Conservation (phyloP, 2,797 vertebrate genomes). For the Hyperoplus lanceolatus region DNA sequence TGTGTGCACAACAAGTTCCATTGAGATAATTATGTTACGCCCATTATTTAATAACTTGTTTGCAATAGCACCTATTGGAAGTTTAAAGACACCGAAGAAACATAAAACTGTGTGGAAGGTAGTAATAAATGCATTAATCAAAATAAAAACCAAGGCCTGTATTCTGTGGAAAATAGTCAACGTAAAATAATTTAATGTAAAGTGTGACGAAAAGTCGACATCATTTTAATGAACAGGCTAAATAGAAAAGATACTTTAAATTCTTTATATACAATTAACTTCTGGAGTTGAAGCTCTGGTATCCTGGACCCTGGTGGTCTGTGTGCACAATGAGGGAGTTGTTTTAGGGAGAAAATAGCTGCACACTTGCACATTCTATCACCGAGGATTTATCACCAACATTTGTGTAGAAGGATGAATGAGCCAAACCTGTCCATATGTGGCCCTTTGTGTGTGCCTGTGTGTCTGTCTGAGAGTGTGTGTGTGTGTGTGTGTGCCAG, state of each 20-base stretch:
- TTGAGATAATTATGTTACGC: too few relatives aligned
- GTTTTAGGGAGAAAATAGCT: slow-evolving; percentile 77
- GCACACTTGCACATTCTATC: slow-evolving; percentile 80
- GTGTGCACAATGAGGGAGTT: slow-evolving; percentile 66
- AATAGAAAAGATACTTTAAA: slow-evolving; percentile 11
- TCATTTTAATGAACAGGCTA: neutral
- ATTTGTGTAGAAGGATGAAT: slow-evolving; percentile 80
- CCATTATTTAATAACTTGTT: too few relatives aligned
- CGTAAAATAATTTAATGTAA: too few relatives aligned
- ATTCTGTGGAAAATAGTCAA: neutral
- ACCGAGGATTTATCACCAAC: slow-evolving; percentile 83
- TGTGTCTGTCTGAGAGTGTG: slow-evolving; percentile 58
- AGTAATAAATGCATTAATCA: neutral
- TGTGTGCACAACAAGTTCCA: too few relatives aligned
- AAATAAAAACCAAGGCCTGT: neutral
- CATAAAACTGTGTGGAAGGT: neutral
- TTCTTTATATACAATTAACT: slow-evolving; percentile 8
- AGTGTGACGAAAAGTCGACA: neutral
- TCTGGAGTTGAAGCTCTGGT: slow-evolving; percentile 4
- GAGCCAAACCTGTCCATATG: slow-evolving; percentile 81
- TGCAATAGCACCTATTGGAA: too few relatives aligned
- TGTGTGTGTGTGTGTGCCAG: slow-evolving; percentile 57
- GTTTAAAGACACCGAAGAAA: too few relatives aligned
- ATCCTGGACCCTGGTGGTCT: slow-evolving; percentile 52
- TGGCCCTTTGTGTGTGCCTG: slow-evolving; percentile 68